Evolutionary conservation across 2,888 invertebrate genomes (phyloP), one percentile per base, ranked within the genome.

Genomic region (Aspidiotus rigidus): DNA sequence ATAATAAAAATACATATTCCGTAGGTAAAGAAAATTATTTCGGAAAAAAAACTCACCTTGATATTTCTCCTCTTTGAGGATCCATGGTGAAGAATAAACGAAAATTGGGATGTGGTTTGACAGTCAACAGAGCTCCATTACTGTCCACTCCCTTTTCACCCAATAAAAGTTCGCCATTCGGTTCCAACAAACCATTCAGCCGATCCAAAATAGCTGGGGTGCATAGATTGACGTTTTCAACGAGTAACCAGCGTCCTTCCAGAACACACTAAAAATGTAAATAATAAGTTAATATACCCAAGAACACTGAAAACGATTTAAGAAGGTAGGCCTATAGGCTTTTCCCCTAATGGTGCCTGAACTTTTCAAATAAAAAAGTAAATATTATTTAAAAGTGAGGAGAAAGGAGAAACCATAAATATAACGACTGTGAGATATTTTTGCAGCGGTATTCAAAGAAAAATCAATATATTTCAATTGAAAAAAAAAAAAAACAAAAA

Each of bases 191-290:
- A 0, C 90, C 91, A 81, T 99, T 99, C 15, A 99, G 81, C 73
- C 99, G 86, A 79, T 99, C 99, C 74, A 99, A 80, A 10, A 99
- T 95, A 9, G 99, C 97, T 1, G 98, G 87, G 73, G 95, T 93
- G 77, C 96, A 96, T 69, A 96, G 84, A 80, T 98, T 97, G 1
- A 94, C 96, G 78, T 96, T 94, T 78, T 94, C 93, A 70, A 94
- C 80, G 62, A 93, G 80, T 54, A 95, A 80, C 87, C 93, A 94
- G 44, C 87, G 84, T 0, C 94, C 94, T 75, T 86, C 85, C 74
- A 85, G 84, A 73, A 94, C 79, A 70, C 92, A 89, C 83, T 85
- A 79, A 78, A 72, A 72, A 72, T 72, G 2, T 11, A 49, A 6
- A 49, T 13, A 49, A 44, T 7, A 71, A 49, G 71, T 55, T 41